Base-by-base conservation (phyloP, 1,140 invertebrate genomes). In the Drosophila murphyi region DNA sequence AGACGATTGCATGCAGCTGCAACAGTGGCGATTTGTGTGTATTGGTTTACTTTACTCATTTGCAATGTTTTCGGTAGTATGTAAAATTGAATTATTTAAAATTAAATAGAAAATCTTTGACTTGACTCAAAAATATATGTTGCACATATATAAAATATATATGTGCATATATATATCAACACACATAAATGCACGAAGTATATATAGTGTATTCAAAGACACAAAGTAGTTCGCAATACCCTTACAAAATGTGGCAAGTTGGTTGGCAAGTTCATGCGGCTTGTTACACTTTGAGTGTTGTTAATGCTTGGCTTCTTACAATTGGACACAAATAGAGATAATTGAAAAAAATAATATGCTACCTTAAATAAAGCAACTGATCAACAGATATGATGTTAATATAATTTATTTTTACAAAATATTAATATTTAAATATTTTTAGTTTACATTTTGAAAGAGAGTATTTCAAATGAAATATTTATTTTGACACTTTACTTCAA, bases 31-130 rank as follows among this genome's bases (percentile, higher is more conserved):
- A 29, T 56, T 57, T 61, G 48, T 71, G 62, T 67, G 62, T 70
- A 65, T 65, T 72, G 52, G 85, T 83, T 88, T 88, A 83, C 80
- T 89, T 81, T 89, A 90, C 85, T 88, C 85, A 88, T 88, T 88
- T 88, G 80, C 86, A 71, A 81, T 88, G 80, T 88, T 89, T 89
- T 88, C 80, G 86, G 80, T 73, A 88, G 83, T 89, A 88, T 88
- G 85, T 88, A 88, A 88, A 88, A 88, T 88, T 85, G 80, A 88
- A 88, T 88, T 88, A 88, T 88, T 88, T 90, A 88, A 88, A 88
- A 85, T 85, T 88, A 89, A 89, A 88, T 88, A 89, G 77, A 89
- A 88, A 88, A 89, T 89, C 85, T 88, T 88, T 88, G 80, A 83
- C 85, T 89, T 89, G 80, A 78, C 45, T 80, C 72, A 80, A 76